Evolutionary conservation across 2,113 vertebrate genomes (phyloP).

Genomic region (Vanacampus margaritifer): DNA sequence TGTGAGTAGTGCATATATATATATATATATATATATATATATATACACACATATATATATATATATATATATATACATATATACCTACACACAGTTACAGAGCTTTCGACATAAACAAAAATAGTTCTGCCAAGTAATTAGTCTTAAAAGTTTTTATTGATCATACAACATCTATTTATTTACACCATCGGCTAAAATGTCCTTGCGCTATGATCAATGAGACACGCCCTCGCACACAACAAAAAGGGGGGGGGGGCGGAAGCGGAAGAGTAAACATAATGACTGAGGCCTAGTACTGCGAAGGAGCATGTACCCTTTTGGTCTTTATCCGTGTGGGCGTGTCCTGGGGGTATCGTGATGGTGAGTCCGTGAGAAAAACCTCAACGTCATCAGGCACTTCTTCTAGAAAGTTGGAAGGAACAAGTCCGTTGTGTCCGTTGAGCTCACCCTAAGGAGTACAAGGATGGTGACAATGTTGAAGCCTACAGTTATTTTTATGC

Average conservation of each 20-base stretch:
- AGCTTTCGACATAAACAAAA: conserved; percentile 43
- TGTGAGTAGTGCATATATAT: too few relatives aligned
- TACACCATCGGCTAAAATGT: conserved; percentile 61
- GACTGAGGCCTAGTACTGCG: conserved; percentile 74
- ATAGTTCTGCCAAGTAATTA: conserved; percentile 35
- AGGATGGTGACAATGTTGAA: conserved; percentile 1
- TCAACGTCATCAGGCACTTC: conserved; percentile 99
- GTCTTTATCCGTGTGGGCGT: conserved; percentile 82
- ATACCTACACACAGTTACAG: conserved; percentile 46
- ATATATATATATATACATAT: conserved; percentile 51
- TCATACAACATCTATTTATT: conserved; percentile 65
- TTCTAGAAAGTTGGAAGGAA: conserved; percentile 99
- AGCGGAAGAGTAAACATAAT: conserved; percentile 65
- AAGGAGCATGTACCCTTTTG: conserved; percentile 91
- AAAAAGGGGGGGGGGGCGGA: conserved; percentile 59
- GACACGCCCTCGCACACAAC: conserved; percentile 49
- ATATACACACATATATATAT: conserved; percentile 56
- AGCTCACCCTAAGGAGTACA: conserved; percentile 83
- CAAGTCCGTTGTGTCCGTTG: conserved; percentile 94
- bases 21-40: conserved; percentile 50
- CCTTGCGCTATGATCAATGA: conserved; percentile 46
- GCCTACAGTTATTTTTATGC: background rate
- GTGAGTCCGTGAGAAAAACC: conserved; percentile 89
- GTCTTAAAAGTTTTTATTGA: conserved; percentile 9
- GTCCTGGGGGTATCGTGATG: conserved; percentile 80